Base-by-base conservation (phyloP, 1,140 invertebrate genomes). In the Neoseiulus cucumeris region DNA sequence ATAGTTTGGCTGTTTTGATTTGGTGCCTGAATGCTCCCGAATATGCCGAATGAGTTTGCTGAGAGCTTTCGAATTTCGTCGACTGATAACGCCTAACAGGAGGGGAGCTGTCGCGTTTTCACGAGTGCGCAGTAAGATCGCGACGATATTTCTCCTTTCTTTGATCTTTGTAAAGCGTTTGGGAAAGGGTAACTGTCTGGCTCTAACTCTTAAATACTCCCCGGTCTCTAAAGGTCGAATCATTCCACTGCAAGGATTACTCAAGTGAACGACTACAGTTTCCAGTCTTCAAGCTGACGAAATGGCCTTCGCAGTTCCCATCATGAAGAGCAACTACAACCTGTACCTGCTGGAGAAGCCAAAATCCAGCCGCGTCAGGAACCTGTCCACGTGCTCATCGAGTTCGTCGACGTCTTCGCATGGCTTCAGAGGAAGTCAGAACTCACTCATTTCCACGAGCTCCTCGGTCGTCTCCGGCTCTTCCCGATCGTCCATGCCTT, bases 321-420 rank as follows among this genome's bases (percentile, higher is more conserved):
- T 59, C 33, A 59, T 59, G 51, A 59, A 59, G 51, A 29, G 25
- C 51, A 25, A 59, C 51, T 59, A 29, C 51, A 59, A 59, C 51
- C 14, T 59, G 25, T 59, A 20, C 51, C 51, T 59, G 1, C 6
- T 59, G 25, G 51, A 59, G n/a, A 33, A 59, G 22, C 33, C 33
- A 4, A 59, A 59, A 25, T 33, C 51, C 14, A 25, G 14, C 14
- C 25, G 51, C 6, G 22, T 14, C 17, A 25, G 51, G 25, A 59
- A 59, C 51, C 17, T 25, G 17, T 59, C 51, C 14, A 59, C 51
- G 14, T 59, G 51, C 9, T 59, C 51, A 20, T 29, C 51, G 9
- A 29, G 14, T 17, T 59, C 51, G 51, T 2, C 51, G 14, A 17
- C 51, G 22, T 20, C 14, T 29, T 20, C 51, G 17, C 25, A 9